A percentile compares a stretch with the other conserved stretches of the same genome.
These are phyloP conservation scores for Podilymbus podiceps DNA, from an alignment of 2,113 vertebrate genomes.

Conservation along the genomic window DNA sequence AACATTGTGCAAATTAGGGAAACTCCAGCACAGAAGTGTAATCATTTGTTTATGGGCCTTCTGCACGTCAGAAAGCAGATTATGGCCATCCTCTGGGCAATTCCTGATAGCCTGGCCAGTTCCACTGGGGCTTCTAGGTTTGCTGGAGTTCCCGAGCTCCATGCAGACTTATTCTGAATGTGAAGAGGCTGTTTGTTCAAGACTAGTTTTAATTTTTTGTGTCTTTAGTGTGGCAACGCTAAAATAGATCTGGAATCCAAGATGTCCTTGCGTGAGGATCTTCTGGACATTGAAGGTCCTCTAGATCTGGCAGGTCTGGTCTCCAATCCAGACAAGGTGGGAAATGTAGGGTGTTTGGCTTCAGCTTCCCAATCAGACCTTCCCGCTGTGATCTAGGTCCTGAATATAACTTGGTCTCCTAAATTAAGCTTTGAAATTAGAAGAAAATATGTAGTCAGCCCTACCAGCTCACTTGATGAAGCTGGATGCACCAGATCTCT, in stretches of 20 bases:
- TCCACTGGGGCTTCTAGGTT: not conserved
- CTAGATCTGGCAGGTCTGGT: not conserved
- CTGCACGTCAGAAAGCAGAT: constrained; percentile 45
- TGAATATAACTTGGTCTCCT: not conserved
- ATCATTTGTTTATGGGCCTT: constrained; percentile 54
- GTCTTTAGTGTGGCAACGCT: not conserved
- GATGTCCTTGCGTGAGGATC: not conserved
- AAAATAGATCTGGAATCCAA: not conserved
- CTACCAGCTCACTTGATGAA: not conserved
- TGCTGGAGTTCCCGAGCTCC: not conserved
- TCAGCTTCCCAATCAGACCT: not conserved
- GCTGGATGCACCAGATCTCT: not conserved
- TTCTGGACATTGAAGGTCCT: not conserved
- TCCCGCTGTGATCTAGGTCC: not conserved
- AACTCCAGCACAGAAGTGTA: not conserved
- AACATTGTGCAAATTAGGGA: constrained; percentile 35
- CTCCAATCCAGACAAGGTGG: not conserved
- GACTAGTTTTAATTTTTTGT: not conserved
- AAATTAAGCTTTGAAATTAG: not conserved
- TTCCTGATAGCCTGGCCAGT: not conserved
- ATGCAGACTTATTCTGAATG: not conserved
- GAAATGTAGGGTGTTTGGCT: not conserved
- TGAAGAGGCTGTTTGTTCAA: not conserved
- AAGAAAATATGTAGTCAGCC: not conserved
- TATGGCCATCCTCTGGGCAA: not conserved